These are phyloP conservation scores for Gymnocheta viridis DNA, from an alignment of 2,888 invertebrate species.

Conservation along the genomic window DNA sequence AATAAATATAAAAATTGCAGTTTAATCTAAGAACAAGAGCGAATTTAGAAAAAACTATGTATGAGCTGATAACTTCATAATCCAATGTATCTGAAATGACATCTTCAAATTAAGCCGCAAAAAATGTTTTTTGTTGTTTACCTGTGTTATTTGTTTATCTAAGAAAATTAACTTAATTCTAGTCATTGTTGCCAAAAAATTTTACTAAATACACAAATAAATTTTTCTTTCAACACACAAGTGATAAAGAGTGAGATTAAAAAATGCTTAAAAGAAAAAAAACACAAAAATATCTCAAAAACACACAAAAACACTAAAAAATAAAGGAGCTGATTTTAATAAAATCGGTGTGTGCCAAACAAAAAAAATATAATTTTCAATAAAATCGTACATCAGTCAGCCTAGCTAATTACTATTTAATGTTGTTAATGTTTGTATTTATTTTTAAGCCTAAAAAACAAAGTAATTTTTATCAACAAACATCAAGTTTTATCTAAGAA, in stretches of 20 bases:
- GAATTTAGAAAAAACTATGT: not conserved
- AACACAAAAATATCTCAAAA: not conserved
- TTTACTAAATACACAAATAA: conserved; percentile 24
- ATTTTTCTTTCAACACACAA: conserved; percentile 74
- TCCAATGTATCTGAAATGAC: not conserved
- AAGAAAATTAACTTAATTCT: conserved; percentile 45
- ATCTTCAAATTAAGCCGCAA: not conserved
- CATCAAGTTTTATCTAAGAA: conserved; percentile 22
- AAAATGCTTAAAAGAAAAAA: conserved; percentile 62
- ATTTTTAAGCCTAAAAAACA: conserved; percentile 45
- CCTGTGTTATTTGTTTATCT: conserved; percentile 14
- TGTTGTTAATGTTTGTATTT: conserved; percentile 68
- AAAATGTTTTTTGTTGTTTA: not conserved
- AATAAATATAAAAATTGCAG: no score
- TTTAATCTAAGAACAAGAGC: no score
- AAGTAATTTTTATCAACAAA: not conserved
- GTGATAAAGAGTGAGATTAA: conserved; percentile 82
- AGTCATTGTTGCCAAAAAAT: conserved; percentile 49
- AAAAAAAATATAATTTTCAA: conserved; percentile 28
- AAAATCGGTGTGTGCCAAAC: conserved; percentile 16
- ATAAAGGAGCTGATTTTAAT: conserved; percentile 23
- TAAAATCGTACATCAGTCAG: conserved; percentile 19
- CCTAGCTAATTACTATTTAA: conserved; percentile 42
- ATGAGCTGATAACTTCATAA: not conserved
- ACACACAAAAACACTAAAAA: not conserved